Evolutionary conservation across 1,140 invertebrate species (phyloP).

Genomic region (Lordiphosa mommai): DNA sequence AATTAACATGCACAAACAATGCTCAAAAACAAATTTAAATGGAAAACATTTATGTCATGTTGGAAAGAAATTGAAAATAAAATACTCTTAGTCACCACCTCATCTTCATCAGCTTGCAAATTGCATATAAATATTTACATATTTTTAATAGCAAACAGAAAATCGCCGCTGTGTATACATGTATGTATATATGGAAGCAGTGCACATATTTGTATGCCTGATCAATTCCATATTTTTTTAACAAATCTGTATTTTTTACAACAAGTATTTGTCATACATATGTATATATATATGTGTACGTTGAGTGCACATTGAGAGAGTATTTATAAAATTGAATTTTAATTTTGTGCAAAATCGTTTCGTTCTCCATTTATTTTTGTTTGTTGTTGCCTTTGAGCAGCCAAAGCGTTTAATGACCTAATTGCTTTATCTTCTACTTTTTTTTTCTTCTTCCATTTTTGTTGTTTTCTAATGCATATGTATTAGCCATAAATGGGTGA

Average conservation of each 20-base stretch:
- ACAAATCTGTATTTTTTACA: no score
- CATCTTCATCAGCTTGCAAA: constrained; percentile 8
- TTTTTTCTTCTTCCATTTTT: neutral
- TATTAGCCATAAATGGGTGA: constrained; percentile 27
- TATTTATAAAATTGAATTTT: constrained; percentile 21
- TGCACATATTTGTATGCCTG: no score
- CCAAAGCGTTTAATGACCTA: constrained; percentile 42
- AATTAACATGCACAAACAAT: constrained; percentile 2
- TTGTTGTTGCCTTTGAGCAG: constrained; percentile 13
- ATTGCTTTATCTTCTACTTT: constrained; percentile 27
- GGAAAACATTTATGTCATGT: constrained; percentile 68
- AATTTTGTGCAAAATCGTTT: constrained; percentile 10
- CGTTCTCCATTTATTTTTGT: constrained; percentile 10
- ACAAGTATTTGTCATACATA: no score
- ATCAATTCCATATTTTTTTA: no score
- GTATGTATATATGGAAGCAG: constrained; percentile 25
- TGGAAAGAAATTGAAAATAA: constrained; percentile 45
- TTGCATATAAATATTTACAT: constrained; percentile 19
- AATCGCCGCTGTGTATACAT: constrained; percentile 1
- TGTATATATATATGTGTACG: neutral
- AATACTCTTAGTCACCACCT: constrained; percentile 47
- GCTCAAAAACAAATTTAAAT: constrained; percentile 42
- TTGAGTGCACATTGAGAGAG: neutral
- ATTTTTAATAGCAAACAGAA: neutral
- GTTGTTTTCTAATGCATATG: constrained; percentile 20